Conservation (phyloP, 1,140 invertebrate genomes). For the Chlorops oryzae region DNA sequence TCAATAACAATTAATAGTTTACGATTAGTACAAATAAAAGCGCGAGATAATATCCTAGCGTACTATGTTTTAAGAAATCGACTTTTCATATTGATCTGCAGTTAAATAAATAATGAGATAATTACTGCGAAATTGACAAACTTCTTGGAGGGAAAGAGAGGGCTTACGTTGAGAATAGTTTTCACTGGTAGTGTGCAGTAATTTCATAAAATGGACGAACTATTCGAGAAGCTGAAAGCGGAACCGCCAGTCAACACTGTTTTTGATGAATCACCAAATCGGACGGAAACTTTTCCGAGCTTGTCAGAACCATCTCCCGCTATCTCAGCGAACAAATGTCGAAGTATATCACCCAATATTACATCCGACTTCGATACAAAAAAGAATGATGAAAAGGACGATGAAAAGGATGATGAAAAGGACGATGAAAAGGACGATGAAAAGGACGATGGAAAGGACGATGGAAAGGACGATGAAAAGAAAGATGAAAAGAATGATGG, state of each 20-base stretch:
- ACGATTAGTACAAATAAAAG: too few relatives aligned
- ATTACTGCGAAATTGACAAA: too few relatives aligned
- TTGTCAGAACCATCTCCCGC: too few relatives aligned
- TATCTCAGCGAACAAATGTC: too few relatives aligned
- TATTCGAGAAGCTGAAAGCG: constrained; percentile 9
- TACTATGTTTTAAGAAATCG: too few relatives aligned
- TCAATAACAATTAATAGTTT: too few relatives aligned
- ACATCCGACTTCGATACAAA: too few relatives aligned
- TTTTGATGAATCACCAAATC: background rate
- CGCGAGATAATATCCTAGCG: too few relatives aligned
- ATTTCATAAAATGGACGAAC: constrained; percentile 5
- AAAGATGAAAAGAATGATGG: background rate
- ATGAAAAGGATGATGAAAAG: background rate
- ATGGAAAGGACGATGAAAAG: background rate
- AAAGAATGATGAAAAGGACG: background rate
- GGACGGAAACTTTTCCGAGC: background rate
- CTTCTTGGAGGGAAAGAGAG: constrained; percentile 1
- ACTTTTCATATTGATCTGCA: too few relatives aligned
- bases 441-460: background rate
- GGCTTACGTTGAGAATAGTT: background rate
- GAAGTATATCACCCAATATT: too few relatives aligned
- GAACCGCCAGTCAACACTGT: constrained; percentile 2
- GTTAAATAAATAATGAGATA: too few relatives aligned
- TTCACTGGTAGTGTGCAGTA: background rate
- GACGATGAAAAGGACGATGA: background rate